Evolutionary conservation across 2,888 invertebrate genomes (phyloP), one percentile per base, ranked within the genome.

Genomic region (Lypha dubia): DNA sequence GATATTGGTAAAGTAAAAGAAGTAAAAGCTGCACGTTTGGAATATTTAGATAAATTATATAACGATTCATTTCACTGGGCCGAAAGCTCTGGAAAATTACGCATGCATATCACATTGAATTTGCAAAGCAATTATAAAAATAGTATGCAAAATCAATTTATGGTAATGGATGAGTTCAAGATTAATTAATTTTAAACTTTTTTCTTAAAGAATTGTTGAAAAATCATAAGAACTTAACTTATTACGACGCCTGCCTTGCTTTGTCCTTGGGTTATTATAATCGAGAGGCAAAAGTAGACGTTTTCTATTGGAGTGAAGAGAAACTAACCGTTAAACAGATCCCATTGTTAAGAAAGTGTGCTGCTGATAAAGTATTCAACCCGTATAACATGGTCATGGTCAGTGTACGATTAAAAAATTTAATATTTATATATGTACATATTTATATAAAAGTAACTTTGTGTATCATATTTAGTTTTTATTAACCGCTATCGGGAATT

Each of bases 231-330:
- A 88, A 88, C 56, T 46, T 90, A 6, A 82, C 67, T 8, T 91
- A 89, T 83, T 81, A 88, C n/a, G 91, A 92, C 44, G 91, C 91
- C 2, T 86, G 90, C 8, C 74, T 91, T 9, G 88, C 91, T 5
- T 32, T 92, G 32, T 90, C 92, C 3, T 90, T 91, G 81, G 89
- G 91, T 8, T 91, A 90, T 62, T 91, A 86, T 53, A 90, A 89
- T 71, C 86, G 86, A 68, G 91, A 92, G 73, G 79, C 83, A 38
- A 73, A 87, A 38, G 88, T 85, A 17, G 88, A 86, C 24, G 89
- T 92, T 8, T 89, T 88, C 20, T 85, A 88, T 32, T 92, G 89
- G 89, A 80, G 81, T 17, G 87, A 88, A 8, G 87, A 87, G 8
- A 87, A 81, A 46, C 81, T 76, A 9, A 85, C 79, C 62, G 70